Evolutionary conservation across 1,140 invertebrate species (phyloP), one percentile per base, ranked within the genome.

Genomic region (Drosophila aff.): DNA sequence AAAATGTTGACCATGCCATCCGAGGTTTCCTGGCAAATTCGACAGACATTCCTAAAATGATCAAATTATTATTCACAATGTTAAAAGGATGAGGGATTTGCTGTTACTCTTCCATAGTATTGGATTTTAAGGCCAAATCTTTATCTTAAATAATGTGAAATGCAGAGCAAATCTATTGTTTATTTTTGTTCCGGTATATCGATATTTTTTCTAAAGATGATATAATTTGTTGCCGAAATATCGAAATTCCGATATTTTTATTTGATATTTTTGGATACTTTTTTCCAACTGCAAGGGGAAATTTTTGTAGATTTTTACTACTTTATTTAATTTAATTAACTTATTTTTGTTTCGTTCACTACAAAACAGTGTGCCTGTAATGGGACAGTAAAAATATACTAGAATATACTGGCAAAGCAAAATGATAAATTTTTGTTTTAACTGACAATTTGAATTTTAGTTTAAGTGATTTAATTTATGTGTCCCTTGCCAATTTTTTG

Each of bases 21-120:
- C 21, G 53, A 57, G 1, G 36, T 4, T 57, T 57, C 53, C 53
- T 57, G 53, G 15, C 53, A 57, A 26, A 57, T 15, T 1, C 53
- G 36, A 1, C 53, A 57, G 4, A 57, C n/a, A n/a, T 57, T 57
- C 23, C 53, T 57, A 15, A n/a, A 57, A 57, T 40, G 2, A 7
- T 23, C 7, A 3, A 11, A 11, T 4, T 18, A 4, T 13, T 13
- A 33, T 13, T 13, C 1, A 7, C 5, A 3, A n/a, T n/a, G 5
- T 23, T 40, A 4, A 23, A n/a, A 7, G 53, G 4, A 26, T 26
- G 7, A n/a, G 6, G 10, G 10, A 2, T 38, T 23, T 2, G 18
- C 0, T 16, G 21, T 55, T 55, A 55, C 52, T 55, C 52, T 23
- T 55, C 52, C 52, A 55, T 55, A 11, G 18, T 23, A 2, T 38